Base-by-base conservation (phyloP, 2,888 invertebrate genomes). In the Miltochrista miniata region DNA sequence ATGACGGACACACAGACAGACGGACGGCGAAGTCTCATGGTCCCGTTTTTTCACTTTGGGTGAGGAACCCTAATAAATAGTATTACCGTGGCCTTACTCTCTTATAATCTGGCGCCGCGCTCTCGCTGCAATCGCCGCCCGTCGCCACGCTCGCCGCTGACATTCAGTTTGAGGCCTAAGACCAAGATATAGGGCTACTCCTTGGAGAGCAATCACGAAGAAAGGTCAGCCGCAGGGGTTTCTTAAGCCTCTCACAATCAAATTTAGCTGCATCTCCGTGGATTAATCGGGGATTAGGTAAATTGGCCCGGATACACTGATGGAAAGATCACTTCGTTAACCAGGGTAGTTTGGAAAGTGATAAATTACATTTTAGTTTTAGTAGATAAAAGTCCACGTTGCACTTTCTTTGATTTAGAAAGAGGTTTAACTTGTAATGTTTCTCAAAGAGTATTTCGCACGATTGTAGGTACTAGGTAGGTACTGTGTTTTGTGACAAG, bases 241-340 rank as follows among this genome's bases (percentile, higher is more conserved):
- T 71, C 78, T 72, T 74, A 74, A 78, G 69, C 70, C 72, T 59
- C 67, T 70, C 68, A 73, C 77, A 80, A 80, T 81, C 79, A 78
- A 79, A 81, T 81, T 79, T 74, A 70, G 74, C 71, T 78, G 76
- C 76, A 81, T 63, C 76, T 68, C 74, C 61, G 66, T 64, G 72
- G 70, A 78, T 76, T 81, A 81, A 81, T 75, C 69, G 74, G 73
- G 73, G 68, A 74, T 77, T 74, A 77, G 65, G 70, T 68, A 77
- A 78, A 79, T 79, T 78, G 70, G 61, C 65, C 59, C 61, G 56
- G 63, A 72, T 73, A 70, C 64, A 65, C 64, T 73, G 77, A 77
- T 74, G 72, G 68, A 70, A 66, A 70, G 61, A 72, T 66, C 66
- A 61, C 57, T 54, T 59, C 58, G 48, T 59, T 57, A 74, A 68